Conservation (phyloP, 2,797 vertebrate species). For the Hapalemur alaotrensis region DNA sequence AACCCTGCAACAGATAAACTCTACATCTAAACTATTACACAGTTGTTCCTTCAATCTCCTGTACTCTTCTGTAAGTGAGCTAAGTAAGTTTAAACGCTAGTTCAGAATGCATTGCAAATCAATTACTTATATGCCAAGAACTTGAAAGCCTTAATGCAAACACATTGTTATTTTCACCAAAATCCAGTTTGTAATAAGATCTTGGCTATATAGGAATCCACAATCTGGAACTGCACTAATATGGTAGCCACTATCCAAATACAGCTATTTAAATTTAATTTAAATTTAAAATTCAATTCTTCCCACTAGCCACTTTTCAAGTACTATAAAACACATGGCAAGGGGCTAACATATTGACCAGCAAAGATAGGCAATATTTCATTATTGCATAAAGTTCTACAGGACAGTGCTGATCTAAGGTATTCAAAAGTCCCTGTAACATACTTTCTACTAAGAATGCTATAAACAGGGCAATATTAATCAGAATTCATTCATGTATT, state of each 20-base stretch:
- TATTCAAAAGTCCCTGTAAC: not conserved
- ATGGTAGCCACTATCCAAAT: not conserved
- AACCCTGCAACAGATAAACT: not conserved
- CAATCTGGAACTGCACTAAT: not conserved
- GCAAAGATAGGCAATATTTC: accelerated
- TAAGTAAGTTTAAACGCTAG: not conserved
- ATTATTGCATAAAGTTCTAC: not conserved
- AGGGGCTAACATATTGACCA: not conserved
- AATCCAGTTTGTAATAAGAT: not conserved
- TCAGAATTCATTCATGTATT: not conserved
- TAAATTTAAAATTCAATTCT: not conserved
- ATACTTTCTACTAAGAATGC: not conserved
- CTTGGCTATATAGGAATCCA: not conserved
- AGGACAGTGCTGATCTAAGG: not conserved
- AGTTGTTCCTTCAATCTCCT: not conserved
- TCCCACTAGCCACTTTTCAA: not conserved
- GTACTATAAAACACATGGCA: not conserved
- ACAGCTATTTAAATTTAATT: not conserved
- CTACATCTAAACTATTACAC: not conserved
- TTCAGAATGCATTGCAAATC: not conserved
- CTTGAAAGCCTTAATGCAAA: not conserved
- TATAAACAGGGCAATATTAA: not conserved
- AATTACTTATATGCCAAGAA: not conserved
- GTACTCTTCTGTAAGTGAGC: not conserved
- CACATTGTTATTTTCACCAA: not conserved